These are phyloP conservation scores for Apotomis betuletana DNA, from an alignment of 2,888 invertebrate genomes.

Conservation along the genomic window DNA sequence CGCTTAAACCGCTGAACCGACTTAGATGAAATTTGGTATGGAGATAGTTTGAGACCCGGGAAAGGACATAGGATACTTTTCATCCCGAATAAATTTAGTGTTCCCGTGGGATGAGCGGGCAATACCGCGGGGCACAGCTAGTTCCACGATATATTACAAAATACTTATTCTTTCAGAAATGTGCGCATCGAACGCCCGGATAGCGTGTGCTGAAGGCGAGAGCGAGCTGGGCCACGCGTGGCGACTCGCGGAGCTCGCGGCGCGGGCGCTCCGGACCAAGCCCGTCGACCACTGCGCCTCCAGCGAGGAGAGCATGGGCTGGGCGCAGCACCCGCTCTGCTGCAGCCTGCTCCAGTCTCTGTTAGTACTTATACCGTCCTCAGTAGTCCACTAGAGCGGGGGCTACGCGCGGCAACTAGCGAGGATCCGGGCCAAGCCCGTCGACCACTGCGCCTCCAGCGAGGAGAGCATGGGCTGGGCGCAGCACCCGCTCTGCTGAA, in stretches of 20 bases:
- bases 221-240: constrained; percentile 94
- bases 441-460: constrained; percentile 72
- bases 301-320: constrained; percentile 88
- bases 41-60: too few relatives aligned
- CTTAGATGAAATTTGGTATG: too few relatives aligned
- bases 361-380: constrained; percentile 79
- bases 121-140: too few relatives aligned
- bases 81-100: too few relatives aligned
- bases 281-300: constrained; percentile 68
- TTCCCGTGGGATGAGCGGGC: too few relatives aligned
- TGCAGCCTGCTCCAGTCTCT: constrained; percentile 92
- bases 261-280: constrained; percentile 73
- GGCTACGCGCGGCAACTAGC: constrained; percentile 95
- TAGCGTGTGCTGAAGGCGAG: constrained; percentile 89
- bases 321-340: constrained; percentile 94
- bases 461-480: constrained; percentile 91
- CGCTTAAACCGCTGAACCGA: too few relatives aligned
- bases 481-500: constrained; percentile 93
- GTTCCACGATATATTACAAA: not conserved
- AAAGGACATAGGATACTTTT: too few relatives aligned
- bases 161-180: constrained; percentile 76
- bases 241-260: constrained; percentile 91
- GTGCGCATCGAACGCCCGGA: constrained; percentile 91
- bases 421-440: constrained; percentile 80
- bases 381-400: constrained; percentile 82